phyloP scores from a whole-genome alignment of 2,797 vertebrate genomes.

The Sebastolobus alascanus region DNA sequence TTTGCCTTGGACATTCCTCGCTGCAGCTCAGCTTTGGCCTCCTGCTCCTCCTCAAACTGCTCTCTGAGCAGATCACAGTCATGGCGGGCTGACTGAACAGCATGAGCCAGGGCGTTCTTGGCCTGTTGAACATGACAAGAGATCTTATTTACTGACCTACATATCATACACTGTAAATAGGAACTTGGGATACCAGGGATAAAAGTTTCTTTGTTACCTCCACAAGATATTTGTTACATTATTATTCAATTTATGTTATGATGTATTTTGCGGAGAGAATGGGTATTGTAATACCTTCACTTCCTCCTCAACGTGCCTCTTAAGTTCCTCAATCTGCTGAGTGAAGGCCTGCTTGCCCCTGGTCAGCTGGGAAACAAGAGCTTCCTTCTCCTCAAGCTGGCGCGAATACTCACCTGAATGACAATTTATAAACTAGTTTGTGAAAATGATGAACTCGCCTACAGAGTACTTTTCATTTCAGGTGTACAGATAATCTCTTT shows the following conservation, averaged over 20 bases:
- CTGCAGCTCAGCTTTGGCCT: slow-evolving; percentile 90
- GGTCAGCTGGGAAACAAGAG: slow-evolving; percentile 90
- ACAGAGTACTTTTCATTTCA: background rate
- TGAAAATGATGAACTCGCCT: background rate
- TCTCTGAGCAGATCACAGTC: slow-evolving; percentile 91
- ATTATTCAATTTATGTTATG: too few relatives aligned
- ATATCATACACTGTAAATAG: background rate
- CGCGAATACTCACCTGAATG: slow-evolving; percentile 84
- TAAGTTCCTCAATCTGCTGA: slow-evolving; percentile 92
- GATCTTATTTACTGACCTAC: background rate
- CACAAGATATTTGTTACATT: background rate
- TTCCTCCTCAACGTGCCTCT: slow-evolving; percentile 88
- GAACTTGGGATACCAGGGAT: too few relatives aligned
- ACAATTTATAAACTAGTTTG: background rate
- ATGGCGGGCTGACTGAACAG: slow-evolving; percentile 87
- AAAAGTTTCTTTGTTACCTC: background rate
- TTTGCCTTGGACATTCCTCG: slow-evolving; percentile 90
- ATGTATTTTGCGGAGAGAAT: background rate
- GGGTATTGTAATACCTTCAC: slow-evolving; percentile 64
- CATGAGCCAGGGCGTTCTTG: slow-evolving; percentile 89
- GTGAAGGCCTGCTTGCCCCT: slow-evolving; percentile 91
- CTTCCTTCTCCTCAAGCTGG: slow-evolving; percentile 91
- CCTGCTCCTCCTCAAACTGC: slow-evolving; percentile 90
- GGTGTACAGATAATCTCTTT: background rate
- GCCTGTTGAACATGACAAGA: slow-evolving; percentile 82